These are phyloP conservation scores for Penaeus vannamei DNA, from an alignment of 1,140 invertebrate genomes.

Conservation along the genomic window DNA sequence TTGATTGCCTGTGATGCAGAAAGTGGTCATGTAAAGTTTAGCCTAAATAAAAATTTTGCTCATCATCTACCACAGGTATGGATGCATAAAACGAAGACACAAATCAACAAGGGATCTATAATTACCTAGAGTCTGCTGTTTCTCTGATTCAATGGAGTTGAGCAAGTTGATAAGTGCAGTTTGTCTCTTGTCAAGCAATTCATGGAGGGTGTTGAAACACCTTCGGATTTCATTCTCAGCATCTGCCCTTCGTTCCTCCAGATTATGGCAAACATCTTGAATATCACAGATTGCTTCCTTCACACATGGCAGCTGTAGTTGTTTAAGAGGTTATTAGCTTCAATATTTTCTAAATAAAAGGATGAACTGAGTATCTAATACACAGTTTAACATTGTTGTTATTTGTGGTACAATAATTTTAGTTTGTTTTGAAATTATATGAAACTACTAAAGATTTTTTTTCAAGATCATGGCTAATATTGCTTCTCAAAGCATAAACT, in stretches of 20 bases:
- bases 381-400: too few species aligned
- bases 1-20: slow-evolving; percentile 69
- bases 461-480: too few species aligned
- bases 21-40: background rate
- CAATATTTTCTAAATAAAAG: too few species aligned
- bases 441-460: too few species aligned
- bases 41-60: background rate
- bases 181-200: slow-evolving; percentile 72
- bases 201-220: slow-evolving; percentile 71
- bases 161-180: slow-evolving; percentile 72
- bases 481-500: too few species aligned
- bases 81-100: background rate
- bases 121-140: slow-evolving; percentile 72
- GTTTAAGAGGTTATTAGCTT: background rate
- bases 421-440: too few species aligned
- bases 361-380: too few species aligned
- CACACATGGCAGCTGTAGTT: slow-evolving; percentile 71
- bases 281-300: slow-evolving; percentile 72
- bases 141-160: slow-evolving; percentile 71
- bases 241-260: slow-evolving; percentile 70
- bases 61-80: background rate
- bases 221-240: slow-evolving; percentile 71
- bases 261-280: slow-evolving; percentile 70
- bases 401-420: too few species aligned
- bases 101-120: background rate